Base-by-base conservation (phyloP, 2,888 invertebrate species). In the Pilophorus perplexus region DNA sequence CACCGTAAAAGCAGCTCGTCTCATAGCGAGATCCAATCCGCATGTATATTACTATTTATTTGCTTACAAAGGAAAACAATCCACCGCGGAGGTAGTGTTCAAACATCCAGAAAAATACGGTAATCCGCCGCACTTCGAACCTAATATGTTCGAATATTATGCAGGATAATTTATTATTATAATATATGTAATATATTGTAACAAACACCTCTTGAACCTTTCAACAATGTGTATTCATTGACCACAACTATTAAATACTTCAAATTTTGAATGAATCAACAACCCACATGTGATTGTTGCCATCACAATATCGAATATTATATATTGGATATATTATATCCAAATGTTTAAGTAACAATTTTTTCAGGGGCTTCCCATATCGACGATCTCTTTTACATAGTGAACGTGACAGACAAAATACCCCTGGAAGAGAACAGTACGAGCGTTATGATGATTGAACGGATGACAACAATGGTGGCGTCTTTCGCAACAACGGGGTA, bases 291-390 rank as follows among this genome's bases (percentile, higher is more conserved):
- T n/a, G n/a, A 33, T 33, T 33, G 12, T 33, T 8, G 33, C 6
- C 6, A 12, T 33, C 12, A 8, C 33, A 33, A 12, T 8, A 33
- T 8, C 6, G 12, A 33, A 33, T 8, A 33, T 33, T 33, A 33
- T 33, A 33, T 6, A 33, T 6, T 33, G 12, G 6, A 12, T 33
- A 33, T 33, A 33, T 8, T 33, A 33, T 8, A 8, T 33, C 12
- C 12, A 33, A 12, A 33, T 33, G 6, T 8, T 12, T 33, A 33
- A 12, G 12, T 6, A 6, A 33, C 33, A 12, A 33, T 6, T 33
- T 8, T 55, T 65, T 14, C 57, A 69, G 69, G 67, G 10, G 52
- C 64, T 1, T 64, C 69, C 18, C 69, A 69, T 22, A 64, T 67
- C n/a, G 69, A 69, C 40, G 69, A 69, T 25, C 20, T 59, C 5